Base-by-base conservation (phyloP, 2,888 invertebrate species). In the Sminthurides aquaticus region DNA sequence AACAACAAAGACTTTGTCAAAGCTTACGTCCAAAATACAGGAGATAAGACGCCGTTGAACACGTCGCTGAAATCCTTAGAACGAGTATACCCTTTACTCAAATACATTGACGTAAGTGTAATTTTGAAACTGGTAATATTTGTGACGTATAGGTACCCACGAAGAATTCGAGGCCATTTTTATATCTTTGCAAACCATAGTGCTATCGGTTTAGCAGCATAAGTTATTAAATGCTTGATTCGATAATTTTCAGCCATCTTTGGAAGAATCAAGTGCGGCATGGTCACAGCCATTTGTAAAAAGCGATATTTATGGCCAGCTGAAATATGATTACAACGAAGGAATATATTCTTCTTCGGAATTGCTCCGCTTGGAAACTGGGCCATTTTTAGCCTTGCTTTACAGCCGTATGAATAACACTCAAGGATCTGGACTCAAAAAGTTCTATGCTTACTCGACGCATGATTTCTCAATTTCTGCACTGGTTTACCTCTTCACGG, bases 381-480 rank as follows among this genome's bases (percentile, higher is more conserved):
- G 52, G 20, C 52, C 52, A 22, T 52, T 52, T 20, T 20, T 52
- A 15, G 52, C 5, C 5, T 8, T 52, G 20, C 52, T 52, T 8
- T 52, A 52, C 20, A 20, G 22, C 20, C 8, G 52, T 15, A 52
- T 52, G 52, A 52, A 52, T 5, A 5, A 22, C 5, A 8, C 18
- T 8, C 20, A 8, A 5, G 43, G 43, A 34, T 5, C 5, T 34
- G 43, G 15, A 11, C 15, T 34, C 43, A 20, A 15, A 20, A 52
- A 52, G 20, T 18, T 52, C 11, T 52, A 18, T 5, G 52, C 52
- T 5, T 52, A 52, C 20, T 8, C 52, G 5, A 52, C 15, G 11
- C 52, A 52, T 22, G 52, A 52, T 20, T 52, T 52, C 22, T 52
- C 52, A 52, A 52, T 52, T 22, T 20, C 52, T 8, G 52, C 52